phyloP scores from a whole-genome alignment of 2,888 invertebrate species.

The Meta bourneti region DNA sequence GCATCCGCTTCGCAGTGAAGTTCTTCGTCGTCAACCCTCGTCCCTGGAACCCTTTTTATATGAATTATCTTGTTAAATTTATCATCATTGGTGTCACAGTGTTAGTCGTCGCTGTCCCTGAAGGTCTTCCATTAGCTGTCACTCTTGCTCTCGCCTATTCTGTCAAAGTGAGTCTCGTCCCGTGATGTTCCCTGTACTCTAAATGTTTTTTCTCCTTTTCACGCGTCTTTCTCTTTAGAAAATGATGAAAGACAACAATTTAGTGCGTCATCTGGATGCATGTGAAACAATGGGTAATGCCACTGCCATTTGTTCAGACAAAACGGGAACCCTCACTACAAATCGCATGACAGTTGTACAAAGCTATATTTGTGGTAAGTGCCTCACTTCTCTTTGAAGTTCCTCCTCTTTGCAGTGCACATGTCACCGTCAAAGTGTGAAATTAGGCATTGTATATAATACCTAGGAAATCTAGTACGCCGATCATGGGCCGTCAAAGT shows the following conservation, averaged over 20 bases:
- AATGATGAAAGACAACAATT: slow-evolving; percentile 99
- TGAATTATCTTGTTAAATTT: slow-evolving; percentile 93
- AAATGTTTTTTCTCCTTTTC: not conserved
- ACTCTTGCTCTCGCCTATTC: slow-evolving; percentile 99
- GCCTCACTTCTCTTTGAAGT: not conserved
- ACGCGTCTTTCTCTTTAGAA: slow-evolving; percentile 84
- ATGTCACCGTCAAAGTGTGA: too few species aligned
- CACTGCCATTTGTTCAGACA: slow-evolving; percentile 99
- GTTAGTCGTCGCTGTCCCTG: slow-evolving; percentile 99
- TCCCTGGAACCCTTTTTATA: slow-evolving; percentile 86
- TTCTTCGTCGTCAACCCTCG: slow-evolving; percentile 90
- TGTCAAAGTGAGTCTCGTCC: slow-evolving; percentile 89
- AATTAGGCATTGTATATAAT: too few species aligned
- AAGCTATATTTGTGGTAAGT: slow-evolving; percentile 82
- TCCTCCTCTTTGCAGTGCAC: not conserved
- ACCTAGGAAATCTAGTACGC: too few species aligned
- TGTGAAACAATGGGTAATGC: slow-evolving; percentile 99
- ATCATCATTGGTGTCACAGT: slow-evolving; percentile 99
- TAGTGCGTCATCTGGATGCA: slow-evolving; percentile 99
- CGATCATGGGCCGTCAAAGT: too few species aligned
- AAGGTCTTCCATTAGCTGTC: slow-evolving; percentile 98
- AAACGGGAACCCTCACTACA: slow-evolving; percentile 96
- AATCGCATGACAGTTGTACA: slow-evolving; percentile 85
- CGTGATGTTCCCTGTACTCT: not conserved
- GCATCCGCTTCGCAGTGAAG: slow-evolving; percentile 95